Evolutionary conservation across 2,113 vertebrate genomes (phyloP), one percentile per base, ranked within the genome.

Genomic region (Cinclus mexicanus): DNA sequence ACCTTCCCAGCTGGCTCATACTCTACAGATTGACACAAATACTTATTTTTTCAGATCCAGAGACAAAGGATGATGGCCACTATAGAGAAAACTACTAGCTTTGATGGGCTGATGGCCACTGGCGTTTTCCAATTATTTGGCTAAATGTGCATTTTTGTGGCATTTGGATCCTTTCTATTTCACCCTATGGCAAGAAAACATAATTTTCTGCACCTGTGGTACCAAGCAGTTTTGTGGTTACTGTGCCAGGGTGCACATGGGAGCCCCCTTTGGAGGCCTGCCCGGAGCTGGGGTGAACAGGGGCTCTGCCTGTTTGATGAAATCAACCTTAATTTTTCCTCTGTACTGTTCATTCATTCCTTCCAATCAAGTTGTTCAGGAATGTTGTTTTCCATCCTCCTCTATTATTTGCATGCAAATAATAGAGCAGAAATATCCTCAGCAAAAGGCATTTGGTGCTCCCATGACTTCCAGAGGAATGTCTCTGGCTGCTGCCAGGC

Each of bases 181-280:
- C 33, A 52, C 11, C 31, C 8, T 50, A 42, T 7, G 31, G 31
- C n/a, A 57, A 56, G 31, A 68, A 94, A 95, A 24, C 12, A 25
- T 8, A 2, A 22, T 61, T 84, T 79, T 84, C 21, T 87, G 63
- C 31, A 60, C 50, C 9, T 3, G 0, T 47, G 52, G 44, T 21
- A 19, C 8, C 0, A 0, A 83, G 2, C 0, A 68, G 2, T 76
- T 84, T 72, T 76, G 53, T 71, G 19, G 4, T 53, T 56, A 11
- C 37, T 56, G 33, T 79, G 33, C 25, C 53, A 71, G 46, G 42
- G 33, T 41, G 14, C 14, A 71, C 26, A 50, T 14, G 42, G 26
- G 35, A 93, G 17, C 46, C 33, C 11, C 13, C 37, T 86, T 42
- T 86, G 56, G 83, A 93, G 63, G 37, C 14, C 19, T 91, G 39